phyloP scores from a whole-genome alignment of 2,113 vertebrate species.

The Ceuthmochares aereus region DNA sequence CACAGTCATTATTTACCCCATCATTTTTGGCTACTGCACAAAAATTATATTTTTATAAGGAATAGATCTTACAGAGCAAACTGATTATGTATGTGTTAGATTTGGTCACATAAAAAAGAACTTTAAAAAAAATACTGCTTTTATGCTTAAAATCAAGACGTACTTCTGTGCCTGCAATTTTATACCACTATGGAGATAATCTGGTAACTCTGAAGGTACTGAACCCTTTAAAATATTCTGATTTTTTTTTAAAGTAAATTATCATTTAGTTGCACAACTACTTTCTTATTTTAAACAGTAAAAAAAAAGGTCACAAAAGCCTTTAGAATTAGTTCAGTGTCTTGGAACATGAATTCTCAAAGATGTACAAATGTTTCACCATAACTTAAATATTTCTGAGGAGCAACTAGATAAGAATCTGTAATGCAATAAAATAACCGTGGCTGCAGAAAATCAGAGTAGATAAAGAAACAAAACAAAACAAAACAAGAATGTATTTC shows the following conservation, averaged over 20 bases:
- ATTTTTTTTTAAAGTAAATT: background rate
- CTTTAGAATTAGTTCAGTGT: background rate
- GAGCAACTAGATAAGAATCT: background rate
- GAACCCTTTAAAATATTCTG: background rate
- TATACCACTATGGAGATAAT: background rate
- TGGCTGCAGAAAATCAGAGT: background rate
- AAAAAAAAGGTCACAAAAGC: background rate
- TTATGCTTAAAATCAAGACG: background rate
- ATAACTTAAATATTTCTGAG: background rate
- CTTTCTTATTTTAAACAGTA: background rate
- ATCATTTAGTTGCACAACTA: background rate
- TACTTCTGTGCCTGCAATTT: background rate
- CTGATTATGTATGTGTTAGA: background rate
- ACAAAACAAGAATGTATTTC: background rate
- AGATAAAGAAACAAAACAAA: background rate
- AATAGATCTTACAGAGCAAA: background rate
- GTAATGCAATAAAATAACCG: background rate
- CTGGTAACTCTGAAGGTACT: background rate
- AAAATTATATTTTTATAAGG: background rate
- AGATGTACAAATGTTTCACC: background rate
- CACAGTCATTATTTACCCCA: accelerated
- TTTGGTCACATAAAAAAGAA: background rate
- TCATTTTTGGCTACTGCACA: background rate
- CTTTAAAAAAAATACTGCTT: background rate
- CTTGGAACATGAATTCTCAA: background rate